Base-by-base conservation (phyloP, 2,113 vertebrate species). In the Nesoenas mayeri region DNA sequence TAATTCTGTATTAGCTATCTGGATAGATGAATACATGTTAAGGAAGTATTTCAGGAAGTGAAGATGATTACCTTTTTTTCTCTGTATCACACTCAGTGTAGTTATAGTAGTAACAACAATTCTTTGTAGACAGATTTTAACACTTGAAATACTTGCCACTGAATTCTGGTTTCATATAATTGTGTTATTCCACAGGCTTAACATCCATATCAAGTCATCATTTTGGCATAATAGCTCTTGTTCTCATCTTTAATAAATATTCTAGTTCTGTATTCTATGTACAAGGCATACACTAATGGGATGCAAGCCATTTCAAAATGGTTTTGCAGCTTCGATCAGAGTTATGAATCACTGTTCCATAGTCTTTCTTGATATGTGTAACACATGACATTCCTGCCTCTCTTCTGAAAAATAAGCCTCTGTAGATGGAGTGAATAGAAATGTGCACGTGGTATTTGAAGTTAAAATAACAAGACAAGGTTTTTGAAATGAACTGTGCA, bases 181-280 rank as follows among this genome's bases (percentile, higher is more conserved):
- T 54, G 10, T 61, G n/a, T 42, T 50, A 73, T 9, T 66, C 38
- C 72, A 22, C 36, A 73, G 47, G 21, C 7, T 48, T 72, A 79
- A 28, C 15, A 53, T 42, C 28, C 26, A 66, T 19, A 54, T 51
- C 20, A 32, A 42, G 26, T 53, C 31, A 28, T 48, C 7, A 18
- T 53, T 87, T 71, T 2, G 5, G 11, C n/a, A 26, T 48, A 60
- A 60, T 71, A n/a, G 42, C 20, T 65, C 10, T 48, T 79, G 20
- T 56, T 72, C 25, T 78, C 20, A 28, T 54, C 10, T 65, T 65
- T 34, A 32, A 28, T 72, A 42, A 60, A 42, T 54, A 40, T 2
- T 2, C 8, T 65, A 47, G 12, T 62, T 3, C 0, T n/a, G 11
- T 47, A 2, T 72, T 58, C 36, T 32, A 31, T 1, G 0, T 54